A percentile compares a stretch with the other conserved stretches of the same genome.
Evolutionary conservation across 1,140 invertebrate genomes (phyloP).

Genomic region (Drosophila tropicalis): DNA sequence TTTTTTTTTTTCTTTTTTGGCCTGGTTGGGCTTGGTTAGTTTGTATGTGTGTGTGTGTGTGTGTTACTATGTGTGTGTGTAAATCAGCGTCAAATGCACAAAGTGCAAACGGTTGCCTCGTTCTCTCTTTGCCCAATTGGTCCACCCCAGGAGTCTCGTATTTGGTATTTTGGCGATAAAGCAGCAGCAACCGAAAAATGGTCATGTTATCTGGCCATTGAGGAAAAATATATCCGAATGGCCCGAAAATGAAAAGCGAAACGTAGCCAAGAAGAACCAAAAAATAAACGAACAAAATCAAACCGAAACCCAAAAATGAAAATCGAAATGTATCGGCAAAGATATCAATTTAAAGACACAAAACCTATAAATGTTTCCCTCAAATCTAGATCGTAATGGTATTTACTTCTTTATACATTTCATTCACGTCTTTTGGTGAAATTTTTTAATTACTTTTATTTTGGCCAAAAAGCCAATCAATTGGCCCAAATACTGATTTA

Average conservation of each 20-base stretch:
- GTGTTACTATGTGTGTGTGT: slow-evolving; percentile 36
- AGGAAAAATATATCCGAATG: slow-evolving; percentile 23
- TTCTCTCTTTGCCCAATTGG: slow-evolving; percentile 5
- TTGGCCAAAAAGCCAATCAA: slow-evolving; percentile 50
- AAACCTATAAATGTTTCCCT: not conserved
- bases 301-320: slow-evolving; percentile 44
- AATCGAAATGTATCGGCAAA: slow-evolving; percentile 44
- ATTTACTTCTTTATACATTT: not conserved
- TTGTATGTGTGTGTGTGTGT: slow-evolving; percentile 3
- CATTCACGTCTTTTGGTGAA: not conserved
- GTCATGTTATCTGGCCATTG: slow-evolving; percentile 57
- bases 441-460: slow-evolving; percentile 7
- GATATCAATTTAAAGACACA: slow-evolving; percentile 18
- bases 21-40: slow-evolving; percentile 4
- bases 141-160: slow-evolving; percentile 59
- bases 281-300: slow-evolving; percentile 39
- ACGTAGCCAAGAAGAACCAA: slow-evolving; percentile 23
- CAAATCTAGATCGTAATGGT: not conserved
- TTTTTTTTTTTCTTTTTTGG: not conserved
- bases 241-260: slow-evolving; percentile 13
- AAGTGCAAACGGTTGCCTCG: slow-evolving; percentile 55
- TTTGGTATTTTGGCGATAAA: slow-evolving; percentile 50
- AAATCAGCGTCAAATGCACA: slow-evolving; percentile 75
- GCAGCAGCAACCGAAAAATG: slow-evolving; percentile 47
- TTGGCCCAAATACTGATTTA: slow-evolving; percentile 52